phyloP scores from a whole-genome alignment of 2,888 invertebrate genomes.

The Herminia tarsipennalis region DNA sequence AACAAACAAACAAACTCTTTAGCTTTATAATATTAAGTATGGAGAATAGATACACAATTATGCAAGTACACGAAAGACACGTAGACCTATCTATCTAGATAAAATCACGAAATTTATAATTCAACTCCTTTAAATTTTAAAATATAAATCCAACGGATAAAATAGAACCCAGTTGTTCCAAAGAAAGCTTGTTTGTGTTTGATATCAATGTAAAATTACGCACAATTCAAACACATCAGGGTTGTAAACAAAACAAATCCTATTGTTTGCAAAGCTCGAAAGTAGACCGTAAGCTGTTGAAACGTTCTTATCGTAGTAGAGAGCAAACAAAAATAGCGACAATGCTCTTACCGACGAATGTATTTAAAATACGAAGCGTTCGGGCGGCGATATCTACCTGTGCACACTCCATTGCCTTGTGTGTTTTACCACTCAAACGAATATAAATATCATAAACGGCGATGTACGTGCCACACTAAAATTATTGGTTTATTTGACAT shows the following conservation, averaged over 20 bases:
- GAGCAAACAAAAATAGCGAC: constrained; percentile 47
- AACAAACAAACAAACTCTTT: too few relatives aligned
- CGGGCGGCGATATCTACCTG: constrained; percentile 44
- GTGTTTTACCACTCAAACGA: constrained; percentile 12
- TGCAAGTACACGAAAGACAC: too few relatives aligned
- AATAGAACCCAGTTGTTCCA: neutral
- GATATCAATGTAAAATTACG: constrained; percentile 33
- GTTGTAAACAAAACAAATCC: constrained; percentile 47
- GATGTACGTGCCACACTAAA: constrained; percentile 6
- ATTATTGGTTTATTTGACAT: constrained; percentile 12
- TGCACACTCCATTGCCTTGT: constrained; percentile 33
- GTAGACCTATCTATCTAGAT: too few relatives aligned
- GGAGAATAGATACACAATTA: too few relatives aligned
- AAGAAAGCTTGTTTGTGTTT: constrained; percentile 15
- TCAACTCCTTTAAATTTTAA: too few relatives aligned
- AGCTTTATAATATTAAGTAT: too few relatives aligned
- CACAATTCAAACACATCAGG: constrained; percentile 47
- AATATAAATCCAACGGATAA: neutral
- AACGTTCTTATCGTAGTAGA: constrained; percentile 47
- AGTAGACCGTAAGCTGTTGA: constrained; percentile 49
- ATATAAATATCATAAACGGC: constrained; percentile 9
- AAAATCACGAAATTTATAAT: too few relatives aligned
- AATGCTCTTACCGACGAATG: constrained; percentile 42
- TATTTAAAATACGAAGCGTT: constrained; percentile 40
- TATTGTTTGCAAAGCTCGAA: constrained; percentile 46